Conservation (phyloP, 2,888 invertebrate genomes). For the Lasiommata megera region DNA sequence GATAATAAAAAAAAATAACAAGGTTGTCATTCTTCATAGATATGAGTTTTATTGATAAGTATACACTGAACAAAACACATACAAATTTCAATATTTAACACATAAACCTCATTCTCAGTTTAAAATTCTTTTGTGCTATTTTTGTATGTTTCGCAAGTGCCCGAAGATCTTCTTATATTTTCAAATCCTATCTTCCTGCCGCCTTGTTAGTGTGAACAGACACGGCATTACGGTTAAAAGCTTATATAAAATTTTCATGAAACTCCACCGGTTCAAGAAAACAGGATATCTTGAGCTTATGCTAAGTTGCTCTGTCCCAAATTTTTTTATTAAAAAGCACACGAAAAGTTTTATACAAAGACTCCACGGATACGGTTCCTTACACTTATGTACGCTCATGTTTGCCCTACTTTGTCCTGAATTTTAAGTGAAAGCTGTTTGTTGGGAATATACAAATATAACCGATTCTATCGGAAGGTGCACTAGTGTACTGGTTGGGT, state of each 20-base stretch:
- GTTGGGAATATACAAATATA: neutral
- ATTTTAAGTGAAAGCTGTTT: neutral
- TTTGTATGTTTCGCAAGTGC: neutral
- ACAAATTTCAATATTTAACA: neutral
- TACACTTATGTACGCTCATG: neutral
- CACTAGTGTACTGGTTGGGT: no score
- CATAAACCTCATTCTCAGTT: neutral
- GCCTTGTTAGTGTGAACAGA: conserved; percentile 13
- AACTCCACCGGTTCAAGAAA: conserved; percentile 17
- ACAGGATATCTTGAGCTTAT: conserved; percentile 18
- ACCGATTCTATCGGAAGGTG: neutral
- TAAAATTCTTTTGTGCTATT: neutral
- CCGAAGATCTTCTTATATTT: conserved; percentile 3
- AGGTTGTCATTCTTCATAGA: no score
- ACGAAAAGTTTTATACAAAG: conserved; percentile 6
- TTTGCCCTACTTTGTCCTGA: neutral
- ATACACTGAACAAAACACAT: neutral
- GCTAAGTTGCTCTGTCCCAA: conserved; percentile 10
- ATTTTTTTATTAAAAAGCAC: conserved; percentile 11
- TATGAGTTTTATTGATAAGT: no score
- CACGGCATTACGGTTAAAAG: conserved; percentile 19
- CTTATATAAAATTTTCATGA: conserved; percentile 23
- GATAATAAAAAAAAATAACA: no score
- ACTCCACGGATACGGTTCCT: neutral
- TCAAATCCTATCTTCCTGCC: conserved; percentile 7